A percentile compares a stretch with the other conserved stretches of the same genome.
Evolutionary conservation across 2,888 invertebrate genomes (phyloP).

Genomic region (Antheraea yamamai): DNA sequence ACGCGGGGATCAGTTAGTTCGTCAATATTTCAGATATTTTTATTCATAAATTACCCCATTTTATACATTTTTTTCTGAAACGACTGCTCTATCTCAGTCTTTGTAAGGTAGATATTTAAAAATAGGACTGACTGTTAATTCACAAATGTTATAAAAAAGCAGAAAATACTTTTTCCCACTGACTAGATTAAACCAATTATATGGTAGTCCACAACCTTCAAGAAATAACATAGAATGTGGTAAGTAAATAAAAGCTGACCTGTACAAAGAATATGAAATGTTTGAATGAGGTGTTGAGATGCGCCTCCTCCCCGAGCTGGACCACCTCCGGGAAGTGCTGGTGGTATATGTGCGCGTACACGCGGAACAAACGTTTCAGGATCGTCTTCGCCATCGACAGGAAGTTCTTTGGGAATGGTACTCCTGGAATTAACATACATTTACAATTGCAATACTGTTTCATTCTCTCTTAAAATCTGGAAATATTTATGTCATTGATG

Average conservation of each 20-base stretch:
- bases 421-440: conserved; percentile 81
- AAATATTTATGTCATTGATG: too few species aligned
- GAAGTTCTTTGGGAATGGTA: conserved; percentile 99
- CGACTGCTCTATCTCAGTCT: too few species aligned
- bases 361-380: conserved; percentile 97
- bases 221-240: neutral
- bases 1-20: too few species aligned
- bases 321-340: conserved; percentile 99
- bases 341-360: conserved; percentile 99
- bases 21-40: too few species aligned
- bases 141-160: neutral
- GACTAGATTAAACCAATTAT: neutral
- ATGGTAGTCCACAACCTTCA: neutral
- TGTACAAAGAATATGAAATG: conserved; percentile 99
- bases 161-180: neutral
- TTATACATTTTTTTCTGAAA: too few species aligned
- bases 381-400: conserved; percentile 98
- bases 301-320: conserved; percentile 98
- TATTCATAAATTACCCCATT: too few species aligned
- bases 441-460: neutral
- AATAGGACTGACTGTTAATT: neutral
- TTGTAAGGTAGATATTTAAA: too few species aligned
- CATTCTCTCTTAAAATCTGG: too few species aligned
- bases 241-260: conserved; percentile 64
- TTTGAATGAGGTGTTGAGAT: conserved; percentile 99